Percentiles rank a stretch among this genome's conserved stretches.
Evolutionary conservation across 2,113 vertebrate genomes (phyloP).

Genomic region (Geococcyx californianus): DNA sequence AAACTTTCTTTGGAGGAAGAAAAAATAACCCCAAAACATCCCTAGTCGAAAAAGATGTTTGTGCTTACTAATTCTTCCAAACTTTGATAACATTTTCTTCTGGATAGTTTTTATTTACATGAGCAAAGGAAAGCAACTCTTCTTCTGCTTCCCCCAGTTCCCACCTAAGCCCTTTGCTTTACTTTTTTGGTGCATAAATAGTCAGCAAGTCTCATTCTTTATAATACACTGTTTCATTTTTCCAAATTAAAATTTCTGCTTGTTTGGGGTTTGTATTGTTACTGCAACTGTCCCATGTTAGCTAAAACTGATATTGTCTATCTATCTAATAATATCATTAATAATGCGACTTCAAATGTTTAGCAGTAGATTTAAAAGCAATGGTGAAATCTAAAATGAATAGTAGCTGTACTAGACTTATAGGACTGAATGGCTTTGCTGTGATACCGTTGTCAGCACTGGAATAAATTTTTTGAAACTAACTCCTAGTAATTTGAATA

Average conservation of each 20-base stretch:
- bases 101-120: not conserved
- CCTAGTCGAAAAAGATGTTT: not conserved
- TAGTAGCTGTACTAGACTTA: not conserved
- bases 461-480: not conserved
- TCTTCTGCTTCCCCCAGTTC: not conserved
- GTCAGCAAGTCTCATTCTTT: not conserved
- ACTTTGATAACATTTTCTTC: not conserved
- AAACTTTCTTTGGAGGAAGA: not conserved
- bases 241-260: not conserved
- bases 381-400: not conserved
- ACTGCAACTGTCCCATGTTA: not conserved
- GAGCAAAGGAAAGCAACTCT: not conserved
- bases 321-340: not conserved
- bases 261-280: not conserved
- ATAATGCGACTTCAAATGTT: not conserved
- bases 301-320: not conserved
- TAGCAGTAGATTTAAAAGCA: not conserved
- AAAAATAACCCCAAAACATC: not conserved
- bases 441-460: not conserved
- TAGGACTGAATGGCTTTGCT: not conserved
- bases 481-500: not conserved
- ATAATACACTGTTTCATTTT: not conserved
- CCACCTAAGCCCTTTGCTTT: not conserved
- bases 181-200: not conserved
- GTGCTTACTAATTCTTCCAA: not conserved